A percentile compares a stretch with the other conserved stretches of the same genome.
phyloP scores from a whole-genome alignment of 2,888 invertebrate species.

The Phortica magna region DNA sequence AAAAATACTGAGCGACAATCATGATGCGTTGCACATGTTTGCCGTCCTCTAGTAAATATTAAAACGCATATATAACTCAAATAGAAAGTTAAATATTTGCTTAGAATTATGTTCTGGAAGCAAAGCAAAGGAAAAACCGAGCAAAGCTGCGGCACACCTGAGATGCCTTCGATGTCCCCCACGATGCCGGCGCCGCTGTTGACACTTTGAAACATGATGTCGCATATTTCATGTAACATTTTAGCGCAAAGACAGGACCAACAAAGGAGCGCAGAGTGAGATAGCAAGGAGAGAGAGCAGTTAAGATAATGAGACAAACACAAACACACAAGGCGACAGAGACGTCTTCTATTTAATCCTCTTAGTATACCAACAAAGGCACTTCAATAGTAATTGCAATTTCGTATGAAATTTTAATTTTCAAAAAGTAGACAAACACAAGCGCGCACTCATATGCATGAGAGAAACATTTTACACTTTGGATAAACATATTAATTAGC shows the following conservation, averaged over 20 bases:
- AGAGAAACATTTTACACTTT: slow-evolving; percentile 12
- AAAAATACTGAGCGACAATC: background rate
- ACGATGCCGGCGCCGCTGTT: background rate
- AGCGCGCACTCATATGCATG: background rate
- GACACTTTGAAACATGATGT: background rate
- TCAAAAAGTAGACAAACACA: background rate
- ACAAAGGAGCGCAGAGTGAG: background rate
- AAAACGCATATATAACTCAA: background rate
- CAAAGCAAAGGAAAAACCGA: background rate
- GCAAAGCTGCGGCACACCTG: background rate
- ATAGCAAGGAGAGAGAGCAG: background rate
- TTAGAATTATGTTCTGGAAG: background rate
- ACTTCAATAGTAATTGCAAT: slow-evolving; percentile 18
- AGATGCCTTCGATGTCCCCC: background rate
- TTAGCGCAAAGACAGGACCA: background rate
- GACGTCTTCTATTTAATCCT: background rate
- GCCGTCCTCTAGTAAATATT: too few relatives aligned
- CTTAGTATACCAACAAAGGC: background rate
- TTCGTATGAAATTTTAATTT: slow-evolving; percentile 32
- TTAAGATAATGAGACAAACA: slow-evolving; percentile 13
- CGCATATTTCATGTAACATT: slow-evolving; percentile 13
- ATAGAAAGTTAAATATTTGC: slow-evolving; percentile 19
- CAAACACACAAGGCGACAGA: background rate
- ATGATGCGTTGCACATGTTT: slow-evolving; percentile 6
- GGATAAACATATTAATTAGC: slow-evolving; percentile 36